Evolutionary conservation across 2,888 invertebrate genomes (phyloP).

Genomic region (Brenthis ino): DNA sequence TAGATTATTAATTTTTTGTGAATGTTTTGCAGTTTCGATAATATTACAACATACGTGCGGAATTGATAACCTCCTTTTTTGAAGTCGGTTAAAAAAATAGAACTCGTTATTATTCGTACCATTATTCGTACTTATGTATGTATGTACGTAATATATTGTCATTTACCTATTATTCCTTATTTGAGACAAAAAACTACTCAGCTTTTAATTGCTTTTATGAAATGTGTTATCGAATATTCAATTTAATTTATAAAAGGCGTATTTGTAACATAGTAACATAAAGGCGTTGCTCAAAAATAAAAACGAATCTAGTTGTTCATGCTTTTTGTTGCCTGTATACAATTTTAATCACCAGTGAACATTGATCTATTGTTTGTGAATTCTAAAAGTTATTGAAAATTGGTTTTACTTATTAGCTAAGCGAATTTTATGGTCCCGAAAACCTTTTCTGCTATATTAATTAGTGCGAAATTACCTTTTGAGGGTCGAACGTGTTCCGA

Average conservation of each 20-base stretch:
- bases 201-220: background rate
- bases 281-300: slow-evolving; percentile 18
- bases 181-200: background rate
- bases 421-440: slow-evolving; percentile 18
- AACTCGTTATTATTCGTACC: too few relatives aligned
- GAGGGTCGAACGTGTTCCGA: slow-evolving; percentile 55
- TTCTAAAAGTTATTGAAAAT: slow-evolving; percentile 36
- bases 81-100: too few relatives aligned
- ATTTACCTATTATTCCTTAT: too few relatives aligned
- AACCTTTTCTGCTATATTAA: slow-evolving; percentile 55
- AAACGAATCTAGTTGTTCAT: slow-evolving; percentile 22
- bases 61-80: too few relatives aligned
- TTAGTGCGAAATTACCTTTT: slow-evolving; percentile 65
- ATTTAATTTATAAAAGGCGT: slow-evolving; percentile 4
- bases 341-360: slow-evolving; percentile 35
- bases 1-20: too few relatives aligned
- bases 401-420: slow-evolving; percentile 25
- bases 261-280: slow-evolving; percentile 11
- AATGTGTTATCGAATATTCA: slow-evolving; percentile 1
- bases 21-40: too few relatives aligned
- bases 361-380: slow-evolving; percentile 29
- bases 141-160: too few relatives aligned
- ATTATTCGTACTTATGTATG: too few relatives aligned
- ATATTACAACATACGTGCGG: too few relatives aligned
- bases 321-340: slow-evolving; percentile 25